These are phyloP conservation scores for Notolabrus celidotus DNA, from an alignment of 2,797 vertebrate genomes.

Conservation along the genomic window DNA sequence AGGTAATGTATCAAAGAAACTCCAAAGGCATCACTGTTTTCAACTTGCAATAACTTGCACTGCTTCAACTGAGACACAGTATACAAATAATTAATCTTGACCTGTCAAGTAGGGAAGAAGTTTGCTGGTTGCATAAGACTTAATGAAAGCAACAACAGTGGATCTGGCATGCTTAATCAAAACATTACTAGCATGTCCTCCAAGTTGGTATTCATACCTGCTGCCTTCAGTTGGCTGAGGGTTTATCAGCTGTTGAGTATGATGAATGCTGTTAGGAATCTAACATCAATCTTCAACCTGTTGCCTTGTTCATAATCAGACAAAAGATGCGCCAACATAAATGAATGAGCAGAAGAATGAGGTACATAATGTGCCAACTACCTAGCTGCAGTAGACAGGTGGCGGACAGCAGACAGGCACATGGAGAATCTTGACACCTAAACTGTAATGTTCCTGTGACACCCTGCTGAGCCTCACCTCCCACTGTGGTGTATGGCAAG, in stretches of 20 bases:
- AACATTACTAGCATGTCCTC: constrained; percentile 23
- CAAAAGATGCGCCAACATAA: constrained; percentile 30
- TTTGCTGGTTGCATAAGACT: constrained; percentile 6
- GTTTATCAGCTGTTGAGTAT: constrained; percentile 41
- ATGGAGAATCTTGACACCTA: constrained; percentile 32
- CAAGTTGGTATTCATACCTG: constrained; percentile 44
- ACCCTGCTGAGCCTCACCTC: constrained; percentile 29
- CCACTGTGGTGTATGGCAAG: constrained; percentile 7
- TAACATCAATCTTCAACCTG: constrained; percentile 36
- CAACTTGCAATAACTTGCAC: neutral
- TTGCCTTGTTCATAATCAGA: constrained; percentile 7
- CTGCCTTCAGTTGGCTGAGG: constrained; percentile 31
- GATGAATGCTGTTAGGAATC: constrained; percentile 45
- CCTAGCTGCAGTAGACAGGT: constrained; percentile 13
- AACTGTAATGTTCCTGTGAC: constrained; percentile 19
- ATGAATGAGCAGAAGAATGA: constrained; percentile 18
- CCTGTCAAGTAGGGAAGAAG: neutral
- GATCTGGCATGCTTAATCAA: constrained; percentile 20
- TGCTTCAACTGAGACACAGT: constrained; percentile 1
- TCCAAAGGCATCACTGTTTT: neutral
- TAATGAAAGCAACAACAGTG: constrained; percentile 27
- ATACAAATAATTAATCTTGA: constrained; percentile 5
- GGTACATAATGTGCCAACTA: neutral
- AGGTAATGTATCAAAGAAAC: neutral
- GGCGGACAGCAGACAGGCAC: constrained; percentile 19